Evolutionary conservation across 2,113 vertebrate genomes (phyloP).

Genomic region (Dermatemys mawii): DNA sequence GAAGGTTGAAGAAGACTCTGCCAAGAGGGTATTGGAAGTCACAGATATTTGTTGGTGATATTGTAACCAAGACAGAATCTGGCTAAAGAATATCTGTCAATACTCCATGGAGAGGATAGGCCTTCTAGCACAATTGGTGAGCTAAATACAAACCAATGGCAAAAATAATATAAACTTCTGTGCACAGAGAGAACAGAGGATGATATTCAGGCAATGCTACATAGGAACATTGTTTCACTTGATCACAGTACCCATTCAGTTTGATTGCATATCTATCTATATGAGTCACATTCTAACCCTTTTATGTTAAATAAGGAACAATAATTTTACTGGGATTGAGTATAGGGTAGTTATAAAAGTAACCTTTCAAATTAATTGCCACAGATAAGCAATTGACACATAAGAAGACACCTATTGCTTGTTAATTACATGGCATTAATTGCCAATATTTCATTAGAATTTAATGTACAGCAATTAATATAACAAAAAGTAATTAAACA

Average conservation of each 20-base stretch:
- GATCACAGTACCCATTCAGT: background rate
- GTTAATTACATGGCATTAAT: background rate
- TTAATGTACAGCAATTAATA: background rate
- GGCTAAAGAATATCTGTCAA: background rate
- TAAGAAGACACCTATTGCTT: background rate
- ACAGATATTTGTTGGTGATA: background rate
- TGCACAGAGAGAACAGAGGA: background rate
- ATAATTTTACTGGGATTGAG: fast-evolving
- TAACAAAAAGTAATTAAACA: background rate
- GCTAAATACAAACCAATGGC: background rate
- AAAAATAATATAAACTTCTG: background rate
- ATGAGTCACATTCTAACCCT: fast-evolving
- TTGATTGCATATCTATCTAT: background rate
- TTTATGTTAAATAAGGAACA: background rate
- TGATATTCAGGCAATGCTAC: background rate
- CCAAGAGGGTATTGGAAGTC: background rate
- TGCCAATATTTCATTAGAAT: background rate
- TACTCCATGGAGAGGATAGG: background rate
- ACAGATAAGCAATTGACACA: background rate
- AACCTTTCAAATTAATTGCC: background rate
- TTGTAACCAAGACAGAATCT: background rate
- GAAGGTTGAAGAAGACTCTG: background rate
- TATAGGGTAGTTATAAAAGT: background rate
- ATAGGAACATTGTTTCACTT: background rate
- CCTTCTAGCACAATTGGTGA: background rate